These are phyloP conservation scores for Mystacides longicornis DNA, from an alignment of 2,888 invertebrate species.

Conservation along the genomic window DNA sequence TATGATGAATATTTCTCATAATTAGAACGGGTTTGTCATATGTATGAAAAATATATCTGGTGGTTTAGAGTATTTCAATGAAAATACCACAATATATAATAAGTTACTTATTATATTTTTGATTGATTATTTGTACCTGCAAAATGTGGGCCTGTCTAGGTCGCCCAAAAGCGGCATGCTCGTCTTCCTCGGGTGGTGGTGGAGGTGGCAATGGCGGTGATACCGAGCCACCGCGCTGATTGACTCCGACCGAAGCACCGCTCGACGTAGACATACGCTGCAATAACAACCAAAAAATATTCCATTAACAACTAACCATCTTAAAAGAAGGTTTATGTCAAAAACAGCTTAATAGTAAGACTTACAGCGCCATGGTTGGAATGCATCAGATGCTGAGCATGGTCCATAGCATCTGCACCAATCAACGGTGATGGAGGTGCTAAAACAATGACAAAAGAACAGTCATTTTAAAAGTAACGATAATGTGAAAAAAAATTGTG, in stretches of 20 bases:
- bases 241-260: slow-evolving; percentile 24
- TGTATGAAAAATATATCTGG: no score
- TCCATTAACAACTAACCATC: neutral
- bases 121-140: no score
- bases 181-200: slow-evolving; percentile 74
- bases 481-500: no score
- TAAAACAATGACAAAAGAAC: slow-evolving; percentile 32
- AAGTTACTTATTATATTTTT: no score
- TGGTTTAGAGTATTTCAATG: no score
- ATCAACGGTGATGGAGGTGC: slow-evolving; percentile 81
- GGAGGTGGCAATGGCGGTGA: slow-evolving; percentile 83
- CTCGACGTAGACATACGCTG: slow-evolving; percentile 43
- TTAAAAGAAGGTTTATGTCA: neutral
- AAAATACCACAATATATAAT: no score
- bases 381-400: slow-evolving; percentile 45
- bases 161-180: slow-evolving; percentile 70
- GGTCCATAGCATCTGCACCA: slow-evolving; percentile 54
- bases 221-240: slow-evolving; percentile 53
- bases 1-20: no score
- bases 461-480: no score
- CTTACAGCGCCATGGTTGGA: slow-evolving; percentile 37
- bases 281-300: neutral
- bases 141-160: slow-evolving; percentile 44
- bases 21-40: no score
- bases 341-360: no score